Evolutionary conservation across 2,113 vertebrate species (phyloP).

Genomic region (Circaetus gallicus): DNA sequence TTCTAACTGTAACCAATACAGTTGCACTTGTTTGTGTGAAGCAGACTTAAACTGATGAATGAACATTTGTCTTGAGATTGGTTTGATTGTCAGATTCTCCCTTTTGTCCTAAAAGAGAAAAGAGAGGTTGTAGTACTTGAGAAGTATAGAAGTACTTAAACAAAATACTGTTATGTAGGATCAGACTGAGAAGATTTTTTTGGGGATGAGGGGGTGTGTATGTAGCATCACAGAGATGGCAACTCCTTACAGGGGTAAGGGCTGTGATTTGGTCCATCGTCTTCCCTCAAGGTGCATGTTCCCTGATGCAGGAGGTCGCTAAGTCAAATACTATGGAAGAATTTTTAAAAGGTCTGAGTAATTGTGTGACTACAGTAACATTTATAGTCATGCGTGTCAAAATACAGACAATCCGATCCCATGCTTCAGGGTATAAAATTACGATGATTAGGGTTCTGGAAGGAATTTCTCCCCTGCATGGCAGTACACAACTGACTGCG

Average conservation of each 20-base stretch:
- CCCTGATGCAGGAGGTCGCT: background rate
- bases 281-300: background rate
- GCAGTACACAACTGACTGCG: background rate
- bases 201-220: fast-evolving
- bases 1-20: background rate
- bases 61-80: background rate
- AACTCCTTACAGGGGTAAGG: background rate
- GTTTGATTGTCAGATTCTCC: background rate
- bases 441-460: background rate
- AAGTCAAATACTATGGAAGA: background rate
- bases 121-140: background rate
- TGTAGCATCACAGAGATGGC: background rate
- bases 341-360: background rate
- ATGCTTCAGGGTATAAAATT: background rate
- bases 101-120: background rate
- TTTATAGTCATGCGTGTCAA: background rate
- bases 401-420: background rate
- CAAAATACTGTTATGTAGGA: background rate
- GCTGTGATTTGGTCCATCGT: background rate
- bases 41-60: background rate
- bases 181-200: background rate
- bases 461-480: background rate
- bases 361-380: background rate
- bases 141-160: background rate
- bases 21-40: background rate